phyloP scores from a whole-genome alignment of 2,888 invertebrate genomes.

The Cryptocephalus moraei region DNA sequence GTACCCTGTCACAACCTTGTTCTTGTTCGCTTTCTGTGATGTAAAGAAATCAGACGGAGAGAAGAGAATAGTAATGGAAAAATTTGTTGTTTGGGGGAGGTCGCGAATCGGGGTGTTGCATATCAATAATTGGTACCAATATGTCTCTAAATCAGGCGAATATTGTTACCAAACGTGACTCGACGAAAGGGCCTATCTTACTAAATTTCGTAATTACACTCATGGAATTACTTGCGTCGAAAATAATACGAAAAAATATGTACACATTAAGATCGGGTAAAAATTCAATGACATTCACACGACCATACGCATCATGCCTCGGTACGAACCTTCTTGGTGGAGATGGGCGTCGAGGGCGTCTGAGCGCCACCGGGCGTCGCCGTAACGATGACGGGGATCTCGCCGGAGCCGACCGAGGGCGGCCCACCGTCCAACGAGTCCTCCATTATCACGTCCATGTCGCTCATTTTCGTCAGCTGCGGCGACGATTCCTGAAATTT shows the following conservation, averaged over 20 bases:
- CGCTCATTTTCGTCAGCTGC: conserved; percentile 50
- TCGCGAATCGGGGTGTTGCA: too few species aligned
- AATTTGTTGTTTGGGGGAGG: too few species aligned
- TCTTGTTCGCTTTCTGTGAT: conserved; percentile 46
- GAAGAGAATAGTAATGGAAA: too few species aligned
- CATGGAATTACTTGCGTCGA: conserved; percentile 8
- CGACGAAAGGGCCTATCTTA: not conserved
- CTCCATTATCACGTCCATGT: conserved; percentile 58
- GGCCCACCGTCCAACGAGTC: conserved; percentile 74
- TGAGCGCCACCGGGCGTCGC: conserved; percentile 37
- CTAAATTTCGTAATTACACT: conserved; percentile 8
- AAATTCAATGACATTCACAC: conserved; percentile 1
- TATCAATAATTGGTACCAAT: too few species aligned
- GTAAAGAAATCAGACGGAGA: too few species aligned
- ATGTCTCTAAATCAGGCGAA: too few species aligned
- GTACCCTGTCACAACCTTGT: conserved; percentile 89
- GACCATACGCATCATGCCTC: too few species aligned
- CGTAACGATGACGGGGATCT: conserved; percentile 41
- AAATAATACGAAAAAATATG: not conserved
- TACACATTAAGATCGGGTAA: too few species aligned
- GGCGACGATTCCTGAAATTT: conserved; percentile 39
- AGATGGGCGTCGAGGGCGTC: conserved; percentile 18
- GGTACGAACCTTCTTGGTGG: conserved; percentile 14
- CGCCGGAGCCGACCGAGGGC: conserved; percentile 75
- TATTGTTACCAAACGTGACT: too few species aligned